These are phyloP conservation scores for Epinephelus lanceolatus DNA, from an alignment of 2,113 vertebrate genomes.

Conservation along the genomic window DNA sequence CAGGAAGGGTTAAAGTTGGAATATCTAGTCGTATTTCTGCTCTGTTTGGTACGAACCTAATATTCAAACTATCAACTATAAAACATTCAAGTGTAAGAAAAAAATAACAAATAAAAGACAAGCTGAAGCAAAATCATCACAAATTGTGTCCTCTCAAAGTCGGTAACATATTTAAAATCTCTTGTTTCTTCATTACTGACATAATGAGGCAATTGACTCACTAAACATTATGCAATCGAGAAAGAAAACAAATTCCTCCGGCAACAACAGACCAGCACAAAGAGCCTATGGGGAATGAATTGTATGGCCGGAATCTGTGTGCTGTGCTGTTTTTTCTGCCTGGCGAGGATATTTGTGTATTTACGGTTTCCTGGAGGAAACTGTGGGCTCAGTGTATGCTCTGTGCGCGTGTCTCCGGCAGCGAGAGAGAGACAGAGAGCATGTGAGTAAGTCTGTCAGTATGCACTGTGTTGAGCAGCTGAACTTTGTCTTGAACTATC, in stretches of 20 bases:
- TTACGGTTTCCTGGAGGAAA: conserved; percentile 91
- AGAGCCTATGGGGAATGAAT: conserved; percentile 32
- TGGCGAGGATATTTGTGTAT: conserved; percentile 77
- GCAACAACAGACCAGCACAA: conserved; percentile 45
- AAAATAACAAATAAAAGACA: not conserved
- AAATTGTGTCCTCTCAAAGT: not conserved
- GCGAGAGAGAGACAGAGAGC: conserved; percentile 19
- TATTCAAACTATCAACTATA: not conserved
- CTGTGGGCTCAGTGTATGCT: conserved; percentile 70
- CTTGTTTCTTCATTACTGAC: not conserved
- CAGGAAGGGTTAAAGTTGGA: not conserved
- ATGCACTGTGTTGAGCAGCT: conserved; percentile 71
- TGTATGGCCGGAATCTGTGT: conserved; percentile 71
- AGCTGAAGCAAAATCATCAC: not conserved
- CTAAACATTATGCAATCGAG: conserved; percentile 53
- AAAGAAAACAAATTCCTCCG: conserved; percentile 65
- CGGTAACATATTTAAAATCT: not conserved
- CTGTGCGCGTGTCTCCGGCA: conserved; percentile 48
- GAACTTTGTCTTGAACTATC: conserved; percentile 50
- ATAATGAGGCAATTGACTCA: conserved; percentile 29
- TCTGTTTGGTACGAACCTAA: not conserved
- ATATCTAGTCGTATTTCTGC: not conserved
- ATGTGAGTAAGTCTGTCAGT: conserved; percentile 62
- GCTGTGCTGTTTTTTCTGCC: conserved; percentile 53
- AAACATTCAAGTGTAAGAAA: not conserved